phyloP scores from a whole-genome alignment of 2,113 vertebrate species.

The Vicugna pacos region DNA sequence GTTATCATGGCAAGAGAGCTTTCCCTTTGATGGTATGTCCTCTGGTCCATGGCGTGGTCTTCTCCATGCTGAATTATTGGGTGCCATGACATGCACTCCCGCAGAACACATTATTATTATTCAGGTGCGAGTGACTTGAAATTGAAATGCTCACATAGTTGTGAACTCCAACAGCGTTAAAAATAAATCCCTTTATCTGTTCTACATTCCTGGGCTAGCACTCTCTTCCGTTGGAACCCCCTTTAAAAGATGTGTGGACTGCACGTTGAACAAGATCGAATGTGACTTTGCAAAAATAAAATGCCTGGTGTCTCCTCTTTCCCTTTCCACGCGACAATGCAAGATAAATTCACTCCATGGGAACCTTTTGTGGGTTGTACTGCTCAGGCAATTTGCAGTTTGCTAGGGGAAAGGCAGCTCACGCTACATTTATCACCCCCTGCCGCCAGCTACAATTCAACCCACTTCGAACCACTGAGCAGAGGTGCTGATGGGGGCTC shows the following conservation, averaged over 20 bases:
- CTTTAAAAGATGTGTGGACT: slow-evolving; percentile 82
- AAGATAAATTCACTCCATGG: slow-evolving; percentile 87
- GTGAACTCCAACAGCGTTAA: slow-evolving; percentile 83
- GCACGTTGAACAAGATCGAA: slow-evolving; percentile 83
- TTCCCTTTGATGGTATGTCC: not conserved
- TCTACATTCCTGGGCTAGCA: slow-evolving; percentile 74
- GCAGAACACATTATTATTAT: slow-evolving; percentile 81
- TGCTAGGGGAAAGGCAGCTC: slow-evolving; percentile 87
- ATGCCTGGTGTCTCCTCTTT: slow-evolving; percentile 80
- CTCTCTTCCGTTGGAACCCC: slow-evolving; percentile 74
- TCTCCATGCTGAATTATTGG: slow-evolving; percentile 78
- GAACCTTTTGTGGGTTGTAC: slow-evolving; percentile 88
- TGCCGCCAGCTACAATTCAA: slow-evolving; percentile 87
- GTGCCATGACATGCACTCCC: slow-evolving; percentile 79
- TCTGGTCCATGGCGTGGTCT: slow-evolving; percentile 48
- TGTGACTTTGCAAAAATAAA: slow-evolving; percentile 87
- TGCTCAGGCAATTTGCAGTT: slow-evolving; percentile 89
- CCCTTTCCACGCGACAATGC: slow-evolving; percentile 83
- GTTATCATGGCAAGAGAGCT: not conserved
- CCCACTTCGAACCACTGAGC: slow-evolving; percentile 85
- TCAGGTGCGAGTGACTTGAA: slow-evolving; percentile 83
- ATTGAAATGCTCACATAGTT: slow-evolving; percentile 83
- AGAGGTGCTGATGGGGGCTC: slow-evolving; percentile 85
- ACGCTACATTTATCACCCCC: slow-evolving; percentile 89
- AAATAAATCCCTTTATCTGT: slow-evolving; percentile 88